Conservation (phyloP, 2,888 invertebrate species). For the Tromatobia lineatoria region DNA sequence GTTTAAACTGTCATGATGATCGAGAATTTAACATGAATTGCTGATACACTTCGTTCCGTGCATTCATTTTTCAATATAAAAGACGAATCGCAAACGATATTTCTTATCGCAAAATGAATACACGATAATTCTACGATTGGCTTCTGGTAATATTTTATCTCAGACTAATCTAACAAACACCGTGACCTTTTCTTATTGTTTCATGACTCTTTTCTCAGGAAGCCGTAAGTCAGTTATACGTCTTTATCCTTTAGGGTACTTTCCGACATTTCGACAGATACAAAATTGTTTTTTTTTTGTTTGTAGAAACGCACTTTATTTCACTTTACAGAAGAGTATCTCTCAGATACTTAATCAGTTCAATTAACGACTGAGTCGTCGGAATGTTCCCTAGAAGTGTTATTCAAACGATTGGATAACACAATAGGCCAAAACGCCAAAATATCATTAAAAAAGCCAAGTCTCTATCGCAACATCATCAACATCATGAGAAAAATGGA, state of each 20-base stretch:
- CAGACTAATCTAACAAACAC: slow-evolving; percentile 66
- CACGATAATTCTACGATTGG: slow-evolving; percentile 83
- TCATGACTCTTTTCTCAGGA: slow-evolving; percentile 87
- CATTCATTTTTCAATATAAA: slow-evolving; percentile 22
- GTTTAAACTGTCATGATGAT: slow-evolving; percentile 24
- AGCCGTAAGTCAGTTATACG: slow-evolving; percentile 89
- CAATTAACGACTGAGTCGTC: slow-evolving; percentile 65
- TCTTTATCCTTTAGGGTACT: slow-evolving; percentile 63
- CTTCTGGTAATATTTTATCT: slow-evolving; percentile 57
- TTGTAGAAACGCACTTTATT: slow-evolving; percentile 37
- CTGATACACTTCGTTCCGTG: slow-evolving; percentile 9
- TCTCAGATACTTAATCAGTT: slow-evolving; percentile 47
- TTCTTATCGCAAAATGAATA: slow-evolving; percentile 36
- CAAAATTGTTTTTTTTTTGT: slow-evolving; percentile 22
- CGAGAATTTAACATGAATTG: background rate
- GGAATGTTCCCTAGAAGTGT: slow-evolving; percentile 68
- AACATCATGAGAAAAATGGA: slow-evolving; percentile 22
- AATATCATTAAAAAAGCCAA: slow-evolving; percentile 41
- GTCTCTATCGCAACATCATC: slow-evolving; percentile 47
- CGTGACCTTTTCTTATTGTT: slow-evolving; percentile 79
- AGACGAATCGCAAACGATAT: slow-evolving; percentile 3
- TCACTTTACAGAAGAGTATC: slow-evolving; percentile 11
- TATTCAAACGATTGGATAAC: slow-evolving; percentile 42
- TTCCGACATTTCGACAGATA: slow-evolving; percentile 63
- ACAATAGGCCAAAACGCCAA: slow-evolving; percentile 18